Conservation (phyloP, 2,888 invertebrate species). For the Nowickia ferox region DNA sequence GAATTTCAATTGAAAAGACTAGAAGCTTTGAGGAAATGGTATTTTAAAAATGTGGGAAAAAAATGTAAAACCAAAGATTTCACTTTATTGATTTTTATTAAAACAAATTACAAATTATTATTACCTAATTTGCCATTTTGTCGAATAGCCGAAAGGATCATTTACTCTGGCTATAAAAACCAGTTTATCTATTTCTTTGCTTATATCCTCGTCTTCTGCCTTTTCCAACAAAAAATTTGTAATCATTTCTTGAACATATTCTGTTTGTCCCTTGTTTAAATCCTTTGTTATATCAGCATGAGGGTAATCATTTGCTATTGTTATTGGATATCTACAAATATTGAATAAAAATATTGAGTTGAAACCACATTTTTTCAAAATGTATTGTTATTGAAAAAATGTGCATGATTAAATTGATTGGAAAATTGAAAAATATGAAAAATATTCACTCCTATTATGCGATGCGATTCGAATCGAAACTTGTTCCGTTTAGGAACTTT, state of each 20-base stretch:
- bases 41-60: neutral
- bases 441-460: too few species aligned
- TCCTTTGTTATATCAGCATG: constrained; percentile 66
- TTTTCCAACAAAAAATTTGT: constrained; percentile 34
- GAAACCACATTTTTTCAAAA: neutral
- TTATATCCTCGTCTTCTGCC: constrained; percentile 1
- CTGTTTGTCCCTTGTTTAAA: constrained; percentile 45
- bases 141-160: constrained; percentile 82
- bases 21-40: neutral
- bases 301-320: constrained; percentile 62
- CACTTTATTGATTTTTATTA: too few species aligned
- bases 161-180: constrained; percentile 81
- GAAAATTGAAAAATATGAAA: too few species aligned
- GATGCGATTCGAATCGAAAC: too few species aligned
- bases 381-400: neutral
- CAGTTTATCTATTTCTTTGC: constrained; percentile 73
- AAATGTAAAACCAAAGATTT: neutral
- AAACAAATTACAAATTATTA: neutral
- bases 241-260: constrained; percentile 39
- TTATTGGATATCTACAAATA: constrained; percentile 40
- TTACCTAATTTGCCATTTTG: constrained; percentile 80
- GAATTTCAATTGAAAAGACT: neutral
- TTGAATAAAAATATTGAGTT: neutral
- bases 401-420: too few species aligned
- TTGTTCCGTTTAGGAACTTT: too few species aligned